These are phyloP conservation scores for Calameuta idolon DNA, from an alignment of 2,888 invertebrate species.

Conservation along the genomic window DNA sequence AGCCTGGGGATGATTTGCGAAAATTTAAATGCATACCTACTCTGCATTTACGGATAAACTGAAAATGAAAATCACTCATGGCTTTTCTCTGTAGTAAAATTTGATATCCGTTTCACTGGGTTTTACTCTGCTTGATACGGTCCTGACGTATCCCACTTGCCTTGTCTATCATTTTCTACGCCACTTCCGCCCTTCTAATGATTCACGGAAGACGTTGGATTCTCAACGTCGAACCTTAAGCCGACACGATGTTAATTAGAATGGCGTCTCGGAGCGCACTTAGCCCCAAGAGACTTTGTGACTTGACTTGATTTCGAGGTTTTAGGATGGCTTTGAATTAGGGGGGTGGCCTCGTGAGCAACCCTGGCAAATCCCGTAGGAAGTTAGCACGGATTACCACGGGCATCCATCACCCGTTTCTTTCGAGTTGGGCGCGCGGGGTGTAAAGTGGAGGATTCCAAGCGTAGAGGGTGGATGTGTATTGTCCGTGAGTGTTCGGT, in stretches of 20 bases:
- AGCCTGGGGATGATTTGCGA: conserved; percentile 55
- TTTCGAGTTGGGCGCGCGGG: conserved; percentile 38
- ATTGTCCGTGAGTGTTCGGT: conserved; percentile 7
- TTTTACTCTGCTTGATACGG: conserved; percentile 11
- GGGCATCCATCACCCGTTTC: conserved; percentile 65
- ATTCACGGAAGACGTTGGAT: conserved; percentile 49
- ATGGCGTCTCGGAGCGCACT: conserved; percentile 48
- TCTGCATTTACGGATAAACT: neutral
- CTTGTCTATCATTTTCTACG: neutral
- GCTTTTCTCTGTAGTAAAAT: conserved; percentile 26
- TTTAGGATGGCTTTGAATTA: conserved; percentile 51
- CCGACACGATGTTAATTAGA: conserved; percentile 67
- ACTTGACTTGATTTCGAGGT: conserved; percentile 65
- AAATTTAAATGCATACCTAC: conserved; percentile 53
- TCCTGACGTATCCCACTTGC: conserved; percentile 3
- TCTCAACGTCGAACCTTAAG: conserved; percentile 46
- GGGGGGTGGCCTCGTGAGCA: conserved; percentile 46
- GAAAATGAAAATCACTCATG: conserved; percentile 9
- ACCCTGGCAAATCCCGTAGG: conserved; percentile 59
- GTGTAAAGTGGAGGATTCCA: conserved; percentile 11
- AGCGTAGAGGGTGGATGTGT: neutral
- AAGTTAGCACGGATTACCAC: conserved; percentile 65
- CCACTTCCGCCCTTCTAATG: conserved; percentile 41
- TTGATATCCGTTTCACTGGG: conserved; percentile 8
- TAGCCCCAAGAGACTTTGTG: conserved; percentile 56